Percentiles rank a stretch among this genome's conserved stretches.
Evolutionary conservation across 2,113 vertebrate genomes (phyloP).

Genomic region (Melanerpes aurifrons): DNA sequence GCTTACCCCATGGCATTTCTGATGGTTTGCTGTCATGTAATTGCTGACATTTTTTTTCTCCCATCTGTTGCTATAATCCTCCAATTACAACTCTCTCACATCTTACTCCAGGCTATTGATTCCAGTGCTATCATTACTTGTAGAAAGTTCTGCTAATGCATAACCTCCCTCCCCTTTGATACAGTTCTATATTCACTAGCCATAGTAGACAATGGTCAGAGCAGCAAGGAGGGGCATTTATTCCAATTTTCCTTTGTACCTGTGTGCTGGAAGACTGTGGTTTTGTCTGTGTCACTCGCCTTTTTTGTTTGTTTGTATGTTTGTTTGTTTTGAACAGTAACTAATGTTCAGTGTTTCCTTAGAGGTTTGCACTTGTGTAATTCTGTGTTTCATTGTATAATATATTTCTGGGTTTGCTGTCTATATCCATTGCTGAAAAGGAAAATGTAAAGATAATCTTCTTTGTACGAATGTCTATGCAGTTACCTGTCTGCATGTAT

Average conservation of each 20-base stretch:
- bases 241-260: too few relatives aligned
- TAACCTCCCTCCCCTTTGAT: background rate
- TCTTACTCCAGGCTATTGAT: background rate
- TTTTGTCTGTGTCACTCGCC: background rate
- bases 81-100: background rate
- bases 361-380: background rate
- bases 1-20: background rate
- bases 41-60: conserved; percentile 3
- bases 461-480: background rate
- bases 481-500: background rate
- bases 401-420: background rate
- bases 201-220: too few relatives aligned
- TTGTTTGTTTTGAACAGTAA: background rate
- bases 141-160: background rate
- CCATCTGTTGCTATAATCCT: background rate
- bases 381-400: background rate
- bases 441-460: background rate
- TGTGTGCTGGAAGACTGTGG: too few relatives aligned
- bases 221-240: too few relatives aligned
- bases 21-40: background rate
- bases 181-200: too few relatives aligned
- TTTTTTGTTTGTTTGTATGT: background rate
- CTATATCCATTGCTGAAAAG: background rate
- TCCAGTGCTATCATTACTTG: background rate
- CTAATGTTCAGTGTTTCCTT: background rate